Percentiles rank a stretch among this genome's conserved stretches.
phyloP scores from a whole-genome alignment of 2,797 vertebrate species.

The Pangasius krempfi region DNA sequence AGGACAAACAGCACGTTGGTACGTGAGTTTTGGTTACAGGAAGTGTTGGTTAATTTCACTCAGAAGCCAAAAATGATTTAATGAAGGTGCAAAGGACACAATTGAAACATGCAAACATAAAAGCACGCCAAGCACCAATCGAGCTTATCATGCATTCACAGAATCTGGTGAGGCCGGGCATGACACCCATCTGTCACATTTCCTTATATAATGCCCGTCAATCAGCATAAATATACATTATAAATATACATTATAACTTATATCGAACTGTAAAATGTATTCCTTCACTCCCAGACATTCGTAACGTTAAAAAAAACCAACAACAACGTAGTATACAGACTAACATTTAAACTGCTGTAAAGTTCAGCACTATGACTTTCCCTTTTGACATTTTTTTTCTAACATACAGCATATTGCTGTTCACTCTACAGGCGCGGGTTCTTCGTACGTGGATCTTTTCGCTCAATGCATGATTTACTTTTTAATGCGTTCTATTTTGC shows the following conservation, averaged over 20 bases:
- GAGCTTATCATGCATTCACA: slow-evolving; percentile 31
- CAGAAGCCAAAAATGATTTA: not conserved
- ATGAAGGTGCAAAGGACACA: not conserved
- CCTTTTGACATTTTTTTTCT: not conserved
- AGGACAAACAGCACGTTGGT: not conserved
- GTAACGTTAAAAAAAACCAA: not conserved
- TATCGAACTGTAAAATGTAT: not conserved
- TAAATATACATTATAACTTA: no score
- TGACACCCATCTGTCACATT: not conserved
- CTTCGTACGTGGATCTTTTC: not conserved
- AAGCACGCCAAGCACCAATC: not conserved
- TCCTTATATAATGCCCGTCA: not conserved
- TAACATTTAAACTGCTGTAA: not conserved
- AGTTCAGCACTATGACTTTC: not conserved
- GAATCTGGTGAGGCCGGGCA: not conserved
- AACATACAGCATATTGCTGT: not conserved
- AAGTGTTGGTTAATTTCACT: not conserved
- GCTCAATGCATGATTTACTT: not conserved
- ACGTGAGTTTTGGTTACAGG: not conserved
- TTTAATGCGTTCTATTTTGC: not conserved
- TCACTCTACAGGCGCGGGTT: not conserved
- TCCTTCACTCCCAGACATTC: not conserved
- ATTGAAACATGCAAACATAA: not conserved
- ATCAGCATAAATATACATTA: not conserved
- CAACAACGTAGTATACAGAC: not conserved